A percentile compares a stretch with the other conserved stretches of the same genome.
These are phyloP conservation scores for Lamprologus speciosus DNA, from an alignment of 2,113 vertebrate genomes.

Conservation along the genomic window DNA sequence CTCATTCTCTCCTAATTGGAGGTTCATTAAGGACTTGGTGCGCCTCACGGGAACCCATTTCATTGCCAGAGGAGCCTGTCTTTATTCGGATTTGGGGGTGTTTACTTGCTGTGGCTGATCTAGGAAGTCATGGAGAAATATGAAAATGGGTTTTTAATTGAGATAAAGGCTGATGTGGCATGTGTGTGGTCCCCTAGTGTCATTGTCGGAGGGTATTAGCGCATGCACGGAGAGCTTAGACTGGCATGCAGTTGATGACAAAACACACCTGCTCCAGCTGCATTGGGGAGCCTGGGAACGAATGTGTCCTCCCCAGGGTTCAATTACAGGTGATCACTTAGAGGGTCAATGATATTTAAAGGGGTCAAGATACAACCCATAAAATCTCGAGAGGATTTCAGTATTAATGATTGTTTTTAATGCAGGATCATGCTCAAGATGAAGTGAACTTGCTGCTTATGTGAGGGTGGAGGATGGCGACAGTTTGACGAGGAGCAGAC, in stretches of 20 bases:
- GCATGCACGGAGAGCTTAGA: neutral
- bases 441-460: constrained; percentile 6
- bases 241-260: neutral
- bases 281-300: neutral
- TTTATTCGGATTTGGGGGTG: constrained; percentile 39
- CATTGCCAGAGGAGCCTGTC: constrained; percentile 36
- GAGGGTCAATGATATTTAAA: constrained; percentile 51
- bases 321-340: constrained; percentile 58
- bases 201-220: constrained; percentile 25
- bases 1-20: constrained; percentile 67
- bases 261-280: constrained; percentile 44
- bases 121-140: constrained; percentile 36
- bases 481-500: constrained; percentile 22
- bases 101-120: constrained; percentile 54
- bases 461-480: neutral
- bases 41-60: constrained; percentile 41
- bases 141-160: constrained; percentile 63
- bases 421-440: constrained; percentile 38
- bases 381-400: constrained; percentile 12
- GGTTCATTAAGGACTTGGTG: constrained; percentile 65
- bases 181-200: constrained; percentile 33
- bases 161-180: constrained; percentile 42
- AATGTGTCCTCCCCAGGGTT: constrained; percentile 33
- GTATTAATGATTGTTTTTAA: constrained; percentile 48
- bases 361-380: constrained; percentile 42